Base-by-base conservation (phyloP, 2,113 vertebrate species). In the Acinonyx jubatus region DNA sequence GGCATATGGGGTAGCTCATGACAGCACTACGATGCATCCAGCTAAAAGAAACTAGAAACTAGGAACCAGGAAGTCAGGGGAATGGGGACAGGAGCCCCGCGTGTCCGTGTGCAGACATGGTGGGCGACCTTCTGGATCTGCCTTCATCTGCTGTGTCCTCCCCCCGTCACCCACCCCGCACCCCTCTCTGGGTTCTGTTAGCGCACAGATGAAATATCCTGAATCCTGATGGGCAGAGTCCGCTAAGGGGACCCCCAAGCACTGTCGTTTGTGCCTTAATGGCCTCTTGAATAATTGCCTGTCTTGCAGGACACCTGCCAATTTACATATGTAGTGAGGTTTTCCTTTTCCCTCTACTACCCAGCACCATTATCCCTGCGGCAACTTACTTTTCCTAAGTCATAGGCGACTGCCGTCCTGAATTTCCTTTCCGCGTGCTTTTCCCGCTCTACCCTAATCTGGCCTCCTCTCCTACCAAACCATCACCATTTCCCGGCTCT, bases 81-180 rank as follows among this genome's bases (percentile, higher is more conserved):
- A 12, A 5, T 0, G 2, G 4, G 50, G 31, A 18, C 5, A 2
- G 57, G n/a, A 23, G 48, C 27, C 50, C 45, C 10, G 63, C 1
- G 10, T 25, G 15, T 45, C 25, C 25, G 7, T 13, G 7, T 18
- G 73, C 41, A 3, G 38, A 16, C 27, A 1, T 2, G 4, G n/a
- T 41, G 27, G 21, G 7, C 16, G 0, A 0, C 2, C 5, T 0
- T 9, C 13, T 27, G 4, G 13, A 0, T 10, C 4, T 29, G 69
- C 76, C 68, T 73, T 38, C 21, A 0, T 27, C 69, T 0, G 0
- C 3, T 3, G 1, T 33, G 4, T 33, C 19, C 21, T 41, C 69
- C 21, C 29, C 7, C 1, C 2, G 3, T 4, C 7, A 4, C 0
- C 52, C 31, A 3, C 25, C 3, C 36, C 5, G n/a, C 3, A 0